Conservation (phyloP, 2,888 invertebrate species). For the Agapetus fuscipes region DNA sequence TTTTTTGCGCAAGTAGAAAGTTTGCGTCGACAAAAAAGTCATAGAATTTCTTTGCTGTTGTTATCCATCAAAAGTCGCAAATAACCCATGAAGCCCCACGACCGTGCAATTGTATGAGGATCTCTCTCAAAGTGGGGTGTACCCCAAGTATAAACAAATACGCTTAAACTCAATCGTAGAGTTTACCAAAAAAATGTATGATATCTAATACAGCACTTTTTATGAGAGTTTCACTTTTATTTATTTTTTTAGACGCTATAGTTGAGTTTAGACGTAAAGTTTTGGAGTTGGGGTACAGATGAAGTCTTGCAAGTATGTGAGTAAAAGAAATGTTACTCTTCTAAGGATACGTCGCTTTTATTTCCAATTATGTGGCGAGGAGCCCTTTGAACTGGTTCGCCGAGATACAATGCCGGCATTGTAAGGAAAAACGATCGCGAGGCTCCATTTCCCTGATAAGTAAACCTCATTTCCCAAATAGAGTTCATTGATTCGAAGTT, state of each 20-base stretch:
- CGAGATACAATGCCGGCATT: constrained; percentile 7
- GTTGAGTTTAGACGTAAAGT: background rate
- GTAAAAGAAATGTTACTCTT: constrained; percentile 10
- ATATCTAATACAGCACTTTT: too few species aligned
- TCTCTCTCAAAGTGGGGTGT: too few species aligned
- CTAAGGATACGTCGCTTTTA: constrained; percentile 7
- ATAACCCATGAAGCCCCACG: background rate
- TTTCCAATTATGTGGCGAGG: constrained; percentile 16
- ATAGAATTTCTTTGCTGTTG: background rate
- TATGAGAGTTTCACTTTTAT: too few species aligned
- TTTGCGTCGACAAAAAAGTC: too few species aligned
- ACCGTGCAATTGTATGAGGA: background rate
- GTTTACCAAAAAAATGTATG: too few species aligned
- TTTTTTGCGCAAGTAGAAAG: too few species aligned
- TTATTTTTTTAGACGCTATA: too few species aligned
- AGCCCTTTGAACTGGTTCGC: constrained; percentile 14
- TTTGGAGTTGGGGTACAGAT: constrained; percentile 1
- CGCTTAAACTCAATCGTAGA: too few species aligned
- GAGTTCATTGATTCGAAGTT: constrained; percentile 13
- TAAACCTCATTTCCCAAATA: constrained; percentile 21
- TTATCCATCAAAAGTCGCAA: background rate
- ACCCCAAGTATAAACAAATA: too few species aligned
- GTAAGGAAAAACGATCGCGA: constrained; percentile 15
- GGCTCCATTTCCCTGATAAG: constrained; percentile 22
- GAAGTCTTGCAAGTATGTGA: constrained; percentile 11